Percentiles rank a stretch among this genome's conserved stretches.
Evolutionary conservation across 2,888 invertebrate genomes (phyloP).

Genomic region (Polyploca ridens): DNA sequence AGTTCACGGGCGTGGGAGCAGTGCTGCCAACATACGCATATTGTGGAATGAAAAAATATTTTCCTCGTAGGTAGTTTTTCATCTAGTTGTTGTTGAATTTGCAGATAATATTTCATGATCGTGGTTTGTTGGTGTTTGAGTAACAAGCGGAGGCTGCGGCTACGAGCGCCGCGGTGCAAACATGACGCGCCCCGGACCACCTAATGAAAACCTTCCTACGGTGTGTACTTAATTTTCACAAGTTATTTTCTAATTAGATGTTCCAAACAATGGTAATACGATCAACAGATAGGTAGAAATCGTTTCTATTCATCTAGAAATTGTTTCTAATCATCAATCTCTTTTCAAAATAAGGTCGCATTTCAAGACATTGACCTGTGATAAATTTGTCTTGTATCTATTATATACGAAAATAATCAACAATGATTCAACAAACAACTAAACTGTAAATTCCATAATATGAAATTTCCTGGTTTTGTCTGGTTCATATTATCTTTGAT

Average conservation of each 20-base stretch:
- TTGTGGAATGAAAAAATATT: slow-evolving; percentile 25
- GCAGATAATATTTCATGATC: slow-evolving; percentile 69
- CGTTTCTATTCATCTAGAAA: too few species aligned
- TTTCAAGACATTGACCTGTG: too few species aligned
- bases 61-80: slow-evolving; percentile 20
- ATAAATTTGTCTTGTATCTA: too few species aligned
- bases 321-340: too few species aligned
- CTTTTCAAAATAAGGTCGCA: too few species aligned
- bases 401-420: too few species aligned
- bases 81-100: slow-evolving; percentile 41
- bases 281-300: background rate
- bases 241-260: slow-evolving; percentile 5
- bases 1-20: slow-evolving; percentile 45
- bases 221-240: slow-evolving; percentile 47
- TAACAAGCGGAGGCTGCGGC: slow-evolving; percentile 34
- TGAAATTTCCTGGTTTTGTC: too few species aligned
- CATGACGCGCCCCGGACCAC: slow-evolving; percentile 87
- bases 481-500: too few species aligned
- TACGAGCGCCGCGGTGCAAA: slow-evolving; percentile 30
- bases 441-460: too few species aligned
- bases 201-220: slow-evolving; percentile 89
- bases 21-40: slow-evolving; percentile 47
- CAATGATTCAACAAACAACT: too few species aligned
- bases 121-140: slow-evolving; percentile 37
- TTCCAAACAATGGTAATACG: background rate